Evolutionary conservation across 2,797 vertebrate species (phyloP).

Genomic region (Todus mexicanus): DNA sequence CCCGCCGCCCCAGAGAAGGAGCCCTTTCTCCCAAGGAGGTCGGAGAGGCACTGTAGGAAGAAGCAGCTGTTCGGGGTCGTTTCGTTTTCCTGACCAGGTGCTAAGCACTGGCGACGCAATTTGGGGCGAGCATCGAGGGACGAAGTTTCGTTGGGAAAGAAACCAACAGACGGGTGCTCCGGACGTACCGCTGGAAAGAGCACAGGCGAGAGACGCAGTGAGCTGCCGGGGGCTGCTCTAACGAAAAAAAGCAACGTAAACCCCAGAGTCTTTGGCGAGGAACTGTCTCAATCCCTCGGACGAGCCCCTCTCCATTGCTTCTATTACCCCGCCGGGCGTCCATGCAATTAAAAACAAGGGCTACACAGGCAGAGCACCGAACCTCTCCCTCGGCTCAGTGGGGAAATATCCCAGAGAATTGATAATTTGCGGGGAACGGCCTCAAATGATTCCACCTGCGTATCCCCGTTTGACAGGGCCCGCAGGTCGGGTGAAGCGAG

Average conservation of each 20-base stretch:
- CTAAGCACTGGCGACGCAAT: rapidly evolving
- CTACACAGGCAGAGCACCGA: rapidly evolving
- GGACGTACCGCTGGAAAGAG: background rate
- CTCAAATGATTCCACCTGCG: rapidly evolving
- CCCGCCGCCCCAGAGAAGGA: background rate
- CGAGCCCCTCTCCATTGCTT: rapidly evolving
- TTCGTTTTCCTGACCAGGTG: background rate
- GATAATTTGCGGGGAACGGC: background rate
- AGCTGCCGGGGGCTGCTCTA: background rate
- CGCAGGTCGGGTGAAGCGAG: no score
- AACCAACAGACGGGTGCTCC: background rate
- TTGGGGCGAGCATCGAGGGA: background rate
- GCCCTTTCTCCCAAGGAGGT: background rate
- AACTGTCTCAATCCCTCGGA: background rate
- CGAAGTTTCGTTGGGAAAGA: background rate
- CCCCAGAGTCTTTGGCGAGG: rapidly evolving
- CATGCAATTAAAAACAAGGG: rapidly evolving
- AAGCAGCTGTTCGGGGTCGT: background rate
- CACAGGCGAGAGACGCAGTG: no score
- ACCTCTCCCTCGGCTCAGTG: rapidly evolving
- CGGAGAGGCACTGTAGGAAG: background rate
- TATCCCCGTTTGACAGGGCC: background rate
- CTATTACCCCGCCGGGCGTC: background rate
- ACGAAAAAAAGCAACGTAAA: background rate
- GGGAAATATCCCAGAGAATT: rapidly evolving